Base-by-base conservation (phyloP, 2,888 invertebrate species). In the Eupithecia pulchellata region DNA sequence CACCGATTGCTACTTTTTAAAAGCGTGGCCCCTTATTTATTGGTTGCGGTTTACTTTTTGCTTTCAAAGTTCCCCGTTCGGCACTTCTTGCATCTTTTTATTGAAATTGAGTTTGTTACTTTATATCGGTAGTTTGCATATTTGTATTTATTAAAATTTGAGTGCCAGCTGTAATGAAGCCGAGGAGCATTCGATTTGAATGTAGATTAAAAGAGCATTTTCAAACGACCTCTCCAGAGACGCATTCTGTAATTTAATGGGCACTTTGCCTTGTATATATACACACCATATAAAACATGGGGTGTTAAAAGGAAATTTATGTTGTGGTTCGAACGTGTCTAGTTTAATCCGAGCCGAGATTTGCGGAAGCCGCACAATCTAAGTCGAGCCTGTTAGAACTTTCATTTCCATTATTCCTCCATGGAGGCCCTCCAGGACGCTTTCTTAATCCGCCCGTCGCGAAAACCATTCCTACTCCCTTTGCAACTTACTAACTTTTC, bases 1-100 rank as follows among this genome's bases (percentile, higher is more conserved):
- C 90, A 89, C 90, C 90, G 86, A 91, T 90, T 89, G 89, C 89
- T 90, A 88, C 87, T 89, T 89, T 76, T 89, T 85, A 87, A 88
- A 89, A 88, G 85, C 84, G 84, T 86, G 82, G 83, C 85, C 85
- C 86, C 86, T 88, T 84, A 86, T 88, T 89, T 85, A 86, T 68
- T 65, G 67, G 72, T 72, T 70, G 71, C 64, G 69, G 71, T 68
- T 70, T 68, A 66, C 63, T 39, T 73, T 73, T 69, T 57, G 47
- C 57, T 63, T 68, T 34, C 52, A 42, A 69, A 66, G 62, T 67
- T 65, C 55, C 42, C 47, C 34, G 34, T 34, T 68, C 65, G 9
- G 30, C 58, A 60, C 57, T 68, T 68, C 36, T 64, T 68, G 57
- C 62, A 62, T 39, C 39, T 65, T 55, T 60, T 52, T 36, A n/a